phyloP scores from a whole-genome alignment of 2,113 vertebrate genomes.

The Herpailurus yagouaroundi region DNA sequence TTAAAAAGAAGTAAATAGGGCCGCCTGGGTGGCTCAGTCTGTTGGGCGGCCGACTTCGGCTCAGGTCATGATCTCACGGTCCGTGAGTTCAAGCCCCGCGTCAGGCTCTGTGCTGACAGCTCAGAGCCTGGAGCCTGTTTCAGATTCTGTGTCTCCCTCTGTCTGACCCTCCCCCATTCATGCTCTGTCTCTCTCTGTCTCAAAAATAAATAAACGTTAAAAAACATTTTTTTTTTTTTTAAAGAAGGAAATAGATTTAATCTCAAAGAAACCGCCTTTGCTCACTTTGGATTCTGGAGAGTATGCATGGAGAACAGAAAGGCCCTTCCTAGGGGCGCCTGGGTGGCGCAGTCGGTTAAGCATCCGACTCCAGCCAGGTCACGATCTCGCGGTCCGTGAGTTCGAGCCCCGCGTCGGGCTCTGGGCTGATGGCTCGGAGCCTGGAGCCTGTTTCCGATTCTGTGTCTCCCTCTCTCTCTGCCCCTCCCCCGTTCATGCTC shows the following conservation, averaged over 20 bases:
- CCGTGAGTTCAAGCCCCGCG: fast-evolving
- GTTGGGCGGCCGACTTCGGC: neutral
- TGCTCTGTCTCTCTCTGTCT: neutral
- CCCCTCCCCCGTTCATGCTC: no score
- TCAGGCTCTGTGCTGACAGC: neutral
- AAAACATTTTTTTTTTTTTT: neutral
- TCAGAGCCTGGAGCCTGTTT: neutral
- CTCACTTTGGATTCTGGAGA: neutral
- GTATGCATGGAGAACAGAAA: neutral
- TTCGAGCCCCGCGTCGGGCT: no score
- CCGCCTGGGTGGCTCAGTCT: neutral
- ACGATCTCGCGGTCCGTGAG: no score
- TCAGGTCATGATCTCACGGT: neutral
- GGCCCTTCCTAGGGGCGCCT: neutral
- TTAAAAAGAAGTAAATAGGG: no score
- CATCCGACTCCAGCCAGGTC: no score
- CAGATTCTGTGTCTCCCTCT: neutral
- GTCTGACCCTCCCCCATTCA: neutral
- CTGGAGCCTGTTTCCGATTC: no score
- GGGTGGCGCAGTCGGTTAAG: no score
- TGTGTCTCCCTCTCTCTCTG: no score
- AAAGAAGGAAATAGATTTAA: neutral
- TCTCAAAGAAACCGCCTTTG: neutral
- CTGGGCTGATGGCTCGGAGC: no score
- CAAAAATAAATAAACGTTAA: neutral